Conservation (phyloP, 1,140 invertebrate species). For the Pollicipes pollicipes region DNA sequence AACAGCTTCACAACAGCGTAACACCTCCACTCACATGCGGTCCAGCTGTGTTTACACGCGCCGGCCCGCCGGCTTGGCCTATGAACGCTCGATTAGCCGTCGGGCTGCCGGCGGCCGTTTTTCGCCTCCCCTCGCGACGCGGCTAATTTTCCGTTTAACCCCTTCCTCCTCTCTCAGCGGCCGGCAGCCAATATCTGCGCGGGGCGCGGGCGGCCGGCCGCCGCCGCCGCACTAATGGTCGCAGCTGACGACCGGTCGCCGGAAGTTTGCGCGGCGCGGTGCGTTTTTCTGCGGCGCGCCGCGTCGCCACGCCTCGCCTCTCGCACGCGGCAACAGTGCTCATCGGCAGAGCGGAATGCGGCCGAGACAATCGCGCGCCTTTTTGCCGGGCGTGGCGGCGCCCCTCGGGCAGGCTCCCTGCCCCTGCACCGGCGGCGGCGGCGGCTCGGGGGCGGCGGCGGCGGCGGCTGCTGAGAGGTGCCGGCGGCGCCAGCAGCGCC, state of each 20-base stretch:
- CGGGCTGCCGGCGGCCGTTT: not conserved
- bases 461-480: not conserved
- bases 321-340: not conserved
- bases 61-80: too few species aligned
- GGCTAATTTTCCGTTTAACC: not conserved
- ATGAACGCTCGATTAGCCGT: not conserved
- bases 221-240: too few species aligned
- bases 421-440: too few species aligned
- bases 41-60: too few species aligned
- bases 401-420: too few species aligned
- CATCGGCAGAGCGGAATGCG: not conserved
- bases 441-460: too few species aligned
- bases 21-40: too few species aligned
- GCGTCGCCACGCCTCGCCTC: not conserved
- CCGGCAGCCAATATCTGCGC: too few species aligned
- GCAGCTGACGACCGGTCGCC: not conserved
- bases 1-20: too few species aligned
- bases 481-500: too few species aligned
- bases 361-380: not conserved
- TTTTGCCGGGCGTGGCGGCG: not conserved
- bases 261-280: not conserved
- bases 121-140: not conserved
- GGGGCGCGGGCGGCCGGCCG: too few species aligned
- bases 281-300: not conserved
- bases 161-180: too few species aligned